Evolutionary conservation across 2,888 invertebrate species (phyloP).

Genomic region (Dolichomitus sp.): DNA sequence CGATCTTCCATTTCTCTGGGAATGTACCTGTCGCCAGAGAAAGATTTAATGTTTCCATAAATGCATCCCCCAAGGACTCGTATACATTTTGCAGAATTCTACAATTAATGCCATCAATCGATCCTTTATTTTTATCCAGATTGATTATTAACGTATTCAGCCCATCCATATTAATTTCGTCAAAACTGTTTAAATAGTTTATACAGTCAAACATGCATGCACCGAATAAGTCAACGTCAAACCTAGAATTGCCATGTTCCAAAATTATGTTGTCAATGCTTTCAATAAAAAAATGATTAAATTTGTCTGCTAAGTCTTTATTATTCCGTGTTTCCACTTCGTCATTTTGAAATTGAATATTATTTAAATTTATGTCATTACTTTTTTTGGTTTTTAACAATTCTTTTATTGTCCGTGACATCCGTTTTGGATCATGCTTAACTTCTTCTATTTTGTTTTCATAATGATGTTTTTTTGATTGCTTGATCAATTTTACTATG

Average conservation of each 20-base stretch:
- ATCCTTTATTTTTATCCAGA: no score
- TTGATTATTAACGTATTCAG: not conserved
- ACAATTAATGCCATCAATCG: no score
- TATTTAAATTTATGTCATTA: constrained; percentile 18
- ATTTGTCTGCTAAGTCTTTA: constrained; percentile 15
- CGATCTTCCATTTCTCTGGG: constrained; percentile 15
- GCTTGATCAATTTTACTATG: no score
- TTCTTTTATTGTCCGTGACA: constrained; percentile 19
- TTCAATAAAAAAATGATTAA: constrained; percentile 26
- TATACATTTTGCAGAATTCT: not conserved
- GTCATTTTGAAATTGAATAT: constrained; percentile 9
- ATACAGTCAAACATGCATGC: not conserved
- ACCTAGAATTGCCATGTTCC: not conserved
- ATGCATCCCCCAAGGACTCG: not conserved
- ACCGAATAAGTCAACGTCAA: not conserved
- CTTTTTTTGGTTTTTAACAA: constrained; percentile 16
- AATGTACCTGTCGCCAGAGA: no score
- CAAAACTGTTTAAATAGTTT: not conserved
- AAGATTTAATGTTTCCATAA: no score
- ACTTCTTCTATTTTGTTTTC: constrained; percentile 1
- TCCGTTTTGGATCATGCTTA: constrained; percentile 2
- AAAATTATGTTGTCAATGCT: constrained; percentile 12
- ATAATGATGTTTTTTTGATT: not conserved
- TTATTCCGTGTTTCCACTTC: no score
- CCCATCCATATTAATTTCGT: no score